Base-by-base conservation (phyloP, 1,140 invertebrate genomes). In the Papilio dardanus region DNA sequence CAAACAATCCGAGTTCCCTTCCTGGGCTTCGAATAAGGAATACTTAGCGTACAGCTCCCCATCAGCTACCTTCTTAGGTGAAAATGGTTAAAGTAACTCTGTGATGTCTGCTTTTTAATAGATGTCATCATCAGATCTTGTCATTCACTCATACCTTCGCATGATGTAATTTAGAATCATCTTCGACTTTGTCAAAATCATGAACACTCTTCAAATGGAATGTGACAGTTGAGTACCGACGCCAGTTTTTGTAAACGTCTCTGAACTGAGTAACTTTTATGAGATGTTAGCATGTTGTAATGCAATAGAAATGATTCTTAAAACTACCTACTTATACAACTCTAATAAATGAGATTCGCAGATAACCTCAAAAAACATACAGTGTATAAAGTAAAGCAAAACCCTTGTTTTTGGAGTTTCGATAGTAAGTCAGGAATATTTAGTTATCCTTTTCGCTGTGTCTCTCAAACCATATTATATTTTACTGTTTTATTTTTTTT, bases 21-120 rank as follows among this genome's bases (percentile, higher is more conserved):
- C 96, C 2, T 98, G 97, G 97, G 97, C 97, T 68, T 97, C 97
- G 1, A 98, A 98, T 86, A 98, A 98, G 87, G 97, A 99, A 88
- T 98, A 98, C 87, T 92, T 98, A 74, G 96, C 97, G n/a, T 98
- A 98, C 86, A 97, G 96, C 90, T 98, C 97, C 58, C 98, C 97
- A 2, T 98, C 97, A 16, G 97, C 97, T 35, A 98, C 97, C 50
- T 97, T 98, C 91, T 94, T 98, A 94, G 97, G 97, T 98, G 95
- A 73, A 58, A 33, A 1, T 28, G 19, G 16, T 28, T 50, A 6
- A 68, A 28, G 54, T 62, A 62, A 62, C 54, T 54, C 50, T 62
- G 24, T 28, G 12, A 28, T 54, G 54, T 62, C 3, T 62, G 54
- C 54, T 28, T 62, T 30, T 24, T 62, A 19, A 54, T 54, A 28